phyloP scores from a whole-genome alignment of 1,140 invertebrate genomes.

The Bacillus rossius region DNA sequence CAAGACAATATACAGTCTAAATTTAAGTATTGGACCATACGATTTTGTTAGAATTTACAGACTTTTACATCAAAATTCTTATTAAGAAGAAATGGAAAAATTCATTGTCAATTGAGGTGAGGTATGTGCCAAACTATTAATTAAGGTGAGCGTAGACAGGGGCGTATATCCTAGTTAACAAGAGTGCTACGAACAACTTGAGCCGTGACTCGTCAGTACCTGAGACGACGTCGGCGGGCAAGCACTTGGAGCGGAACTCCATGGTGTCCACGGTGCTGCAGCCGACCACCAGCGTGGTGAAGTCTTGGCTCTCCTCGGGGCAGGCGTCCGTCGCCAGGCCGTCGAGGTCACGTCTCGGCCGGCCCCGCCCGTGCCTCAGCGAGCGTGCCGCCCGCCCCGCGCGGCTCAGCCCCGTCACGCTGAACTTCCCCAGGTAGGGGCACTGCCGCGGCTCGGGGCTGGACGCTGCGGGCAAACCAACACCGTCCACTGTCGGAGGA shows the following conservation, averaged over 20 bases:
- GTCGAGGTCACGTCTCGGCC: slow-evolving; percentile 24
- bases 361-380: neutral
- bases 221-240: slow-evolving; percentile 46
- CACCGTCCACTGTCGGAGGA: too few species aligned
- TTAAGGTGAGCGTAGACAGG: too few species aligned
- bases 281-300: slow-evolving; percentile 57
- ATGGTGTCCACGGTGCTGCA: slow-evolving; percentile 63
- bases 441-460: slow-evolving; percentile 56
- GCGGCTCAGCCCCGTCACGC: slow-evolving; percentile 49
- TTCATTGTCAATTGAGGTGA: too few species aligned
- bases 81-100: too few species aligned
- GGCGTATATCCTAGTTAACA: too few species aligned
- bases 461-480: slow-evolving; percentile 54
- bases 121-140: too few species aligned
- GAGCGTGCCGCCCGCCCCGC: slow-evolving; percentile 24
- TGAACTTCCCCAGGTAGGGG: slow-evolving; percentile 62
- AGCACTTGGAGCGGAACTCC: slow-evolving; percentile 62
- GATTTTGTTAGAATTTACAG: too few species aligned
- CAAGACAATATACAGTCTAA: too few species aligned
- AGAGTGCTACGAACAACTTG: too few species aligned
- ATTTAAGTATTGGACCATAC: too few species aligned
- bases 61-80: too few species aligned
- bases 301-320: slow-evolving; percentile 40
- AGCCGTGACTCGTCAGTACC: too few species aligned
- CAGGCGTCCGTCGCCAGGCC: slow-evolving; percentile 29